Percentiles rank a stretch among this genome's conserved stretches.
These are phyloP conservation scores for Drosophila colorata DNA, from an alignment of 2,888 invertebrate genomes.

Conservation along the genomic window DNA sequence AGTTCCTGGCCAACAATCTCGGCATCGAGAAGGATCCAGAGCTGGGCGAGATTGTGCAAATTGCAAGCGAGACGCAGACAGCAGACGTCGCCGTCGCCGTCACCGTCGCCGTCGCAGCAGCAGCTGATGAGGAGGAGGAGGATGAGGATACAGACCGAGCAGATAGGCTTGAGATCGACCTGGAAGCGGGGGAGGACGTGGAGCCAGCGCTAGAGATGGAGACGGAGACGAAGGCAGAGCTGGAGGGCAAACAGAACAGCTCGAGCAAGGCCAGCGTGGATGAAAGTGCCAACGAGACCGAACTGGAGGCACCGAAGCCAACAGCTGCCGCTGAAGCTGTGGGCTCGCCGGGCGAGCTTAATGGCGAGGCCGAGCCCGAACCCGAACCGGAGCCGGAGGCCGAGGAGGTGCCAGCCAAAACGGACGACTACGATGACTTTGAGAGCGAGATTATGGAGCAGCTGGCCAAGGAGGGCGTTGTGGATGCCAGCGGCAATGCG, in stretches of 20 bases:
- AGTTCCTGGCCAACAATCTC: constrained; percentile 85
- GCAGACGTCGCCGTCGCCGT: not conserved
- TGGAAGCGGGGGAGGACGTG: constrained; percentile 13
- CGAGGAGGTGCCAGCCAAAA: constrained; percentile 5
- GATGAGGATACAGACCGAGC: not conserved
- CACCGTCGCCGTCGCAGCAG: not conserved
- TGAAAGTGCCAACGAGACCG: constrained; percentile 58
- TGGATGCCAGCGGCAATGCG: constrained; percentile 67
- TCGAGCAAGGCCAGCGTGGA: constrained; percentile 64
- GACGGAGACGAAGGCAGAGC: constrained; percentile 4
- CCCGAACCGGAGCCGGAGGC: too few relatives aligned
- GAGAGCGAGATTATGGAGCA: constrained; percentile 68
- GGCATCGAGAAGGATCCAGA: constrained; percentile 85
- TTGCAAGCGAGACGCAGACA: constrained; percentile 59
- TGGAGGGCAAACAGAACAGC: constrained; percentile 20
- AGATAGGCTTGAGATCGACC: constrained; percentile 1
- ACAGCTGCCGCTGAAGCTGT: not conserved
- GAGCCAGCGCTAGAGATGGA: constrained; percentile 1
- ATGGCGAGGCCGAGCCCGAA: constrained; percentile 2
- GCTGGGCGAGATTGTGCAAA: constrained; percentile 85
- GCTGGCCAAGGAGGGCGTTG: constrained; percentile 59
- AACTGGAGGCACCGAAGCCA: constrained; percentile 8
- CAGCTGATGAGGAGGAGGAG: constrained; percentile 3
- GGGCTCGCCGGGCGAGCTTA: constrained; percentile 11
- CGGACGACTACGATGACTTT: constrained; percentile 56